Evolutionary conservation across 2,888 invertebrate genomes (phyloP), one percentile per base, ranked within the genome.

Genomic region (Calameuta filiformis): DNA sequence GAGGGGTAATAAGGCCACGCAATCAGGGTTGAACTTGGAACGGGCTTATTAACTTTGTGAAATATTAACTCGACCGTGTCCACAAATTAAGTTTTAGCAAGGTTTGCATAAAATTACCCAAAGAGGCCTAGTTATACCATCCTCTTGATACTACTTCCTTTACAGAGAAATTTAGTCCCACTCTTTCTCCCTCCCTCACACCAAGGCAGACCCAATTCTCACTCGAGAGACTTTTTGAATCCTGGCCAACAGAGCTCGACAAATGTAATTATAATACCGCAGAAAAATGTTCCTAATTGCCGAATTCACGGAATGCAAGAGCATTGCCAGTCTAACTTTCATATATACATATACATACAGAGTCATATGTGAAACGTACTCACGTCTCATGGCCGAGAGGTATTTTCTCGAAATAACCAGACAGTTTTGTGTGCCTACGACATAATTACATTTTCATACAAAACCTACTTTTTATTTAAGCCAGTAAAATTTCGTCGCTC

Each of bases 251-350:
- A 79, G 73, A 73, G 73, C 77, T 75, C 79, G 81, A 79, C 80
- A 83, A 82, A 84, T 81, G 85, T 81, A 86, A 86, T 86, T 85
- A 86, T 81, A 83, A 81, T 79, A 82, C 81, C 78, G 82, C 81
- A 79, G 83, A 81, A 85, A 82, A 85, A 82, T 82, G 83, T 83
- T 75, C 80, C 80, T 86, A 86, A 86, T 86, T 86, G 85, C 81
- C 83, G 83, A 85, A 86, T 82, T 81, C 78, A 34, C 71, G 12
- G 71, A 33, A 34, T 71, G 71, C 71, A 9, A 30, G 71, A 31
- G 71, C 30, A 40, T 40, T 40, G 40, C 40, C 40, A 40, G 15
- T 40, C 40, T 15, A 40, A 40, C 40, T 40, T 40, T 40, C 40
- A 15, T 40, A 40, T 6, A 40, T 40, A 23, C 6, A 23, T 6